phyloP scores from a whole-genome alignment of 2,797 vertebrate genomes.

The Nannoperca obscura region DNA sequence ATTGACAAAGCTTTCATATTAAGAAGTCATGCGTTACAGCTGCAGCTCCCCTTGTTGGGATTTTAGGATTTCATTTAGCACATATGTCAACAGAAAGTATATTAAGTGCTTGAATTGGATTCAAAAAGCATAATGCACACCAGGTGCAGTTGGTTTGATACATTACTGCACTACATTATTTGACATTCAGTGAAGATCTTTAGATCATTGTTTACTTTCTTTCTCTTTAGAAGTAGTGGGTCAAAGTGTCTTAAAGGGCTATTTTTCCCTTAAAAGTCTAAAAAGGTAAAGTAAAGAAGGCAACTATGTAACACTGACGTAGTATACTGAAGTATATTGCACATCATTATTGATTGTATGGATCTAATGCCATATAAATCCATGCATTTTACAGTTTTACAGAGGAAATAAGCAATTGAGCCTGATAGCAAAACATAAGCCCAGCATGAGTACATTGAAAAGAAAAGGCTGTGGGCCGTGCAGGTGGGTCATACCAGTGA shows the following conservation, averaged over 20 bases:
- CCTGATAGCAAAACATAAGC: constrained; percentile 33
- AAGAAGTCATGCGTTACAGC: constrained; percentile 21
- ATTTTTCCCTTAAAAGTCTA: too few species aligned
- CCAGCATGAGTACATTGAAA: constrained; percentile 22
- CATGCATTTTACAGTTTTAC: too few species aligned
- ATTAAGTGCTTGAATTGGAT: neutral
- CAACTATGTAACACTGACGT: too few species aligned
- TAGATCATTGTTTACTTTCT: too few species aligned
- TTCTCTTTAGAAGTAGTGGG: too few species aligned
- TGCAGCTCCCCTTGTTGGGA: constrained; percentile 4
- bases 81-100: constrained; percentile 1
- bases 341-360: too few species aligned
- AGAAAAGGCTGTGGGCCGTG: neutral
- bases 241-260: too few species aligned
- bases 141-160: neutral
- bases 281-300: too few species aligned
- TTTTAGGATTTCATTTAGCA: constrained; percentile 12
- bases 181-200: neutral
- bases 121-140: neutral
- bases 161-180: neutral
- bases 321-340: too few species aligned
- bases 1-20: constrained; percentile 19
- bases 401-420: constrained; percentile 57
- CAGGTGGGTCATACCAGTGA: constrained; percentile 33
- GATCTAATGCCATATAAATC: too few species aligned